Evolutionary conservation across 1,140 invertebrate genomes (phyloP).

Genomic region (Pectinophora gossypiella): DNA sequence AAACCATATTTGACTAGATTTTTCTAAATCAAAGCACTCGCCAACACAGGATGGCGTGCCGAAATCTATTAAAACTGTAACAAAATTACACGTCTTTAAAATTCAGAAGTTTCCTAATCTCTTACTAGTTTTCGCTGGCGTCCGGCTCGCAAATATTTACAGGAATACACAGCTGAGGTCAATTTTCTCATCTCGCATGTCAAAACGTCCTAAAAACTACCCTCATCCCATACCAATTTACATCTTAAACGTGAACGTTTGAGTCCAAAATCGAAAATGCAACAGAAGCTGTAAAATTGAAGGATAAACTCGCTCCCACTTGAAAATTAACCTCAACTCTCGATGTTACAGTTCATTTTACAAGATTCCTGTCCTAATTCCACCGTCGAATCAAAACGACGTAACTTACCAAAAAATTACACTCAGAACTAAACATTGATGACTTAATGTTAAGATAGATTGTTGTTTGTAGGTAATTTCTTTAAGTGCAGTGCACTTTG

Average conservation of each 20-base stretch:
- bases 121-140: slow-evolving; percentile 44
- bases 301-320: slow-evolving; percentile 17
- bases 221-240: slow-evolving; percentile 13
- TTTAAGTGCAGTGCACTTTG: slow-evolving; percentile 54
- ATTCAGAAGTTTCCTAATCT: slow-evolving; percentile 52
- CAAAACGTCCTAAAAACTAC: slow-evolving; percentile 22
- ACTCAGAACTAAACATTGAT: slow-evolving; percentile 13
- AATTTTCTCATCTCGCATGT: slow-evolving; percentile 36
- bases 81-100: slow-evolving; percentile 29
- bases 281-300: slow-evolving; percentile 24
- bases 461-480: slow-evolving; percentile 6
- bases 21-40: no score
- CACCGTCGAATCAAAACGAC: slow-evolving; percentile 10
- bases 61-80: no score
- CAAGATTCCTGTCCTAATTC: slow-evolving; percentile 21
- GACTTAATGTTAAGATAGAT: slow-evolving; percentile 7
- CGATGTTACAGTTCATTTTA: slow-evolving; percentile 36
- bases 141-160: slow-evolving; percentile 59
- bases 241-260: slow-evolving; percentile 9
- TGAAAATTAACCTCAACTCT: slow-evolving; percentile 40
- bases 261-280: slow-evolving; percentile 17
- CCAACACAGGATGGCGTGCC: no score
- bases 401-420: neutral
- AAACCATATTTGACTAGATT: no score
- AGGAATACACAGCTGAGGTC: slow-evolving; percentile 56